These are phyloP conservation scores for Trichomalopsis sarcophagae DNA, from an alignment of 1,140 invertebrate genomes.

Conservation along the genomic window DNA sequence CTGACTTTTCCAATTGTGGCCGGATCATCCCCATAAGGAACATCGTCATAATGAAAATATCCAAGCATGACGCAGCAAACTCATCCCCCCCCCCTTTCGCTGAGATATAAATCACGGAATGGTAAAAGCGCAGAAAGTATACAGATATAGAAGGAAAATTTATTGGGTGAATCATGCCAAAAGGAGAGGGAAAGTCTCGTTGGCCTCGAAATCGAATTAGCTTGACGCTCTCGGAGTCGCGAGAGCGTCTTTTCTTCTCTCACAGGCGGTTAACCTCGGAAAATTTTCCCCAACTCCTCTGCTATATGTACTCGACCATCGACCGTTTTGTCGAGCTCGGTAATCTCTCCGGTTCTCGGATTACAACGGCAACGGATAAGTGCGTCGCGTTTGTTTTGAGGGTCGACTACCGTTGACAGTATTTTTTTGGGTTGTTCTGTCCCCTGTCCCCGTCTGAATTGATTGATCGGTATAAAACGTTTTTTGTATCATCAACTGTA, in stretches of 20 bases:
- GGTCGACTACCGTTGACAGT: background rate
- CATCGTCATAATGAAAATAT: conserved; percentile 39
- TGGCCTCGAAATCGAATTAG: too few species aligned
- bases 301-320: background rate
- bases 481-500: too few species aligned
- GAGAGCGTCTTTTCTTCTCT: background rate
- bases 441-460: too few species aligned
- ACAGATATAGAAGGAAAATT: background rate
- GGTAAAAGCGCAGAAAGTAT: background rate
- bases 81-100: background rate
- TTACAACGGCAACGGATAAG: too few species aligned
- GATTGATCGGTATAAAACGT: too few species aligned
- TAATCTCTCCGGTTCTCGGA: too few species aligned
- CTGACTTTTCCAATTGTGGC: background rate
- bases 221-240: too few species aligned
- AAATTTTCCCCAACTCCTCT: background rate
- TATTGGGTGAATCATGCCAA: conserved; percentile 37
- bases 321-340: background rate
- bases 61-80: conserved; percentile 15
- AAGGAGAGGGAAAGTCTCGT: too few species aligned
- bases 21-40: conserved; percentile 2
- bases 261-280: background rate
- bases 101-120: conserved; percentile 8
- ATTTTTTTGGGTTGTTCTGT: too few species aligned
- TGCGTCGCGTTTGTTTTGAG: conserved; percentile 27